Evolutionary conservation across 2,797 vertebrate genomes (phyloP), one percentile per base, ranked within the genome.

Genomic region (Myiothlypis coronata): DNA sequence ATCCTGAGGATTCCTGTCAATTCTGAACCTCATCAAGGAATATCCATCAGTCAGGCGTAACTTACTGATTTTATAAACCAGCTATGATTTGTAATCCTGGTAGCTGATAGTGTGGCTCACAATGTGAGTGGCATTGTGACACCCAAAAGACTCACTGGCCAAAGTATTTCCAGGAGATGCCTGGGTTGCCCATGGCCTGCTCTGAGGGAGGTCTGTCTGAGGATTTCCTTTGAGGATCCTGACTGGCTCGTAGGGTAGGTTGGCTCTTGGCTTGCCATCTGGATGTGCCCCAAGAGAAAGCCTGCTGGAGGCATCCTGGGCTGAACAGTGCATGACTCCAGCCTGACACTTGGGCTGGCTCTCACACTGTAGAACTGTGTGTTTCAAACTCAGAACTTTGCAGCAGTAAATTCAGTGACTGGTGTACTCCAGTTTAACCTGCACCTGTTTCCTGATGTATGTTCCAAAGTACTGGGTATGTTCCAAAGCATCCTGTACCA

Each of bases 361-460:
- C 34, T 74, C 34, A 37, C 20, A 7, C 16, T 65, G 13, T 28
- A 91, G 47, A 86, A 32, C 72, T 70, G 20, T 34, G 44, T 5
- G 17, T 47, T 95, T 90, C 70, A 75, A 59, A 71, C 37, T 55
- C 53, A 32, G 61, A 61, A 20, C 6, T 95, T 83, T 43, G 47
- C 63, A 20, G 19, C 20, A 83, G 21, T 69, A 52, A 87, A 89
- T 95, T 39, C 59, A 19, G 72, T 87, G 88, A 74, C 87, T 93
- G 80, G 68, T 97, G 91, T 72, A 32, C 67, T 83, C 63, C 41
- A 35, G 35, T 96, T 91, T 65, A 94, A 77, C 76, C 76, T 79
- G 65, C 46, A 92, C 72, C 50, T 93, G 46, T 89, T 95, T 85
- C 63, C 81, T 47, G 69, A 19, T 18, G 53, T 77, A 3, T 82